Evolutionary conservation across 1,140 invertebrate species (phyloP), one percentile per base, ranked within the genome.

Genomic region (Solen grandis): DNA sequence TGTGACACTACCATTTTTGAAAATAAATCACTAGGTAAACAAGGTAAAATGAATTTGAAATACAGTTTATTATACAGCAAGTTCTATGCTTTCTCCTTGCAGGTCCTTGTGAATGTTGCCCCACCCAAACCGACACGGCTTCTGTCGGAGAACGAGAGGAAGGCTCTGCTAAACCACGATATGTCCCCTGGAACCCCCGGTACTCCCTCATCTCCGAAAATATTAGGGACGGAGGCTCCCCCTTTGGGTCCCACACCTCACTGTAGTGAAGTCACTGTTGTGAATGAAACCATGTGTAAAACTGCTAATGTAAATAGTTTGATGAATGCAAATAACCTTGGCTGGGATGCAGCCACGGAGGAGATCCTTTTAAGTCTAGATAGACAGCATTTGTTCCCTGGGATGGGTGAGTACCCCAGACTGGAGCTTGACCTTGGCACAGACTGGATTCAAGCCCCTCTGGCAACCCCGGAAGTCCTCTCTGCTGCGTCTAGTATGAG

Each of bases 41-140:
- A n/a, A n/a, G n/a, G n/a, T n/a, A n/a, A n/a, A n/a, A n/a, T n/a
- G n/a, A n/a, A n/a, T n/a, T n/a, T n/a, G n/a, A n/a, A n/a, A n/a
- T n/a, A n/a, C n/a, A n/a, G n/a, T n/a, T n/a, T n/a, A n/a, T n/a
- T n/a, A n/a, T n/a, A n/a, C n/a, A n/a, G n/a, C n/a, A n/a, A n/a
- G n/a, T n/a, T n/a, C n/a, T n/a, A n/a, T n/a, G n/a, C n/a, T n/a
- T n/a, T n/a, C n/a, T n/a, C n/a, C n/a, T n/a, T n/a, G n/a, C 29
- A 78, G 75, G 75, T 78, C 16, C 65, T 78, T 3, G 65, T 78
- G 65, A 78, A 78, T 69, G 75, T 78, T 22, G 75, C 75, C 4
- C 75, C 75, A 27, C 75, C 75, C 10, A 69, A 78, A 36, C 75
- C 75, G 14, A 78, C 65, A 46, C 50, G 75, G 35, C 50, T 69